Base-by-base conservation (phyloP, 2,797 vertebrate species). In the Cuculus canorus region DNA sequence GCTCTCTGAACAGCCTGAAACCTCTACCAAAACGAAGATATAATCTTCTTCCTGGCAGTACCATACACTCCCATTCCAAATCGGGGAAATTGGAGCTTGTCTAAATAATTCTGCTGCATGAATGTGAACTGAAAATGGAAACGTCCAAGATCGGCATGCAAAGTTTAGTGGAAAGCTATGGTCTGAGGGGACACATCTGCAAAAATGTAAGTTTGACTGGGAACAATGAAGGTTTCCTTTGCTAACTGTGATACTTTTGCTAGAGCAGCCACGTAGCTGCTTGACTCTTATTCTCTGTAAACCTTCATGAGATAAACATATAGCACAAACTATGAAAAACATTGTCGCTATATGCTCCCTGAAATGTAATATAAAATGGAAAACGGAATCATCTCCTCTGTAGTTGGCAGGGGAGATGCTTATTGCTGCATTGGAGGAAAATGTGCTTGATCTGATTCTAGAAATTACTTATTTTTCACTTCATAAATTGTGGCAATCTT, bases 1-100 rank as follows among this genome's bases (percentile, higher is more conserved):
- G 91, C 93, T 97, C 97, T 97, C 96, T 61, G 61, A 97, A 97
- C 97, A 97, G 93, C 86, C 87, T 86, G 76, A 53, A 94, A 73
- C 90, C 93, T 94, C 97, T 88, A 96, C 96, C 97, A 96, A 95
- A 95, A 97, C 72, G 64, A 97, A 96, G 92, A 94, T 33, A 86
- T 16, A 81, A 95, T 96, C 95, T 97, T 96, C 95, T 92, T 82
- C 93, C 68, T 95, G 93, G 90, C 94, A 93, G 91, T 82, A 45
- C 96, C 95, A 92, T 79, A 78, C 66, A 50, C 68, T 88, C 86
- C 80, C 82, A 53, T 65, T 84, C 65, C 88, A 88, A 81, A 88
- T 2, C 60, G 52, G 65, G 52, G 79, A 95, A 89, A 91, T 72
- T 28, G 50, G 76, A 82, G 21, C 80, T 91, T 79, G 61, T 92